Conservation (phyloP, 2,113 vertebrate species). For the Acanthochromis polyacanthus region DNA sequence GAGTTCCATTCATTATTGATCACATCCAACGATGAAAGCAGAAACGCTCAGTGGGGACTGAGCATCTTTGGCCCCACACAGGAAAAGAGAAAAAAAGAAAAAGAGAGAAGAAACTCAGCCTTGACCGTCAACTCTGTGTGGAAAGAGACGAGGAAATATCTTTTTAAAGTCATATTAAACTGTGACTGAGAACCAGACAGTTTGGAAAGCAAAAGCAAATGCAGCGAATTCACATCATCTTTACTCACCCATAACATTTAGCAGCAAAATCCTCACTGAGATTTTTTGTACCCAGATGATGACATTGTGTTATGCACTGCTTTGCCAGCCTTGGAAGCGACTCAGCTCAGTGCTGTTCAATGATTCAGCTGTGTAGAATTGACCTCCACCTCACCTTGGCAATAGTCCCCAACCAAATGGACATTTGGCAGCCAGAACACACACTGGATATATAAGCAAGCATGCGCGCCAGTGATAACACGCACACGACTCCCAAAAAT, state of each 20-base stretch:
- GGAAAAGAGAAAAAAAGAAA: slow-evolving; percentile 40
- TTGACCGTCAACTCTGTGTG: slow-evolving; percentile 62
- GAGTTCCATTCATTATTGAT: slow-evolving; percentile 85
- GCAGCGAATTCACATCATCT: slow-evolving; percentile 2
- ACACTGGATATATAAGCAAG: slow-evolving; percentile 69
- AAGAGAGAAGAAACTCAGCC: slow-evolving; percentile 50
- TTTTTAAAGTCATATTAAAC: slow-evolving; percentile 48
- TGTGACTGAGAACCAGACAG: slow-evolving; percentile 19
- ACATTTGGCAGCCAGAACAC: slow-evolving; percentile 73
- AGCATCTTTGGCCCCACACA: slow-evolving; percentile 76
- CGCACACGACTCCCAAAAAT: slow-evolving; percentile 37
- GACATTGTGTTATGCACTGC: slow-evolving; percentile 51
- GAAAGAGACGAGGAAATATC: slow-evolving; percentile 58
- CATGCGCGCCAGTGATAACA: slow-evolving; percentile 64
- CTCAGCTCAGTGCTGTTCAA: slow-evolving; percentile 65
- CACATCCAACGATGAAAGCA: slow-evolving; percentile 80
- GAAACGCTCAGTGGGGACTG: slow-evolving; percentile 72
- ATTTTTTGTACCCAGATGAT: slow-evolving; percentile 58
- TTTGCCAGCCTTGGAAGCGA: slow-evolving; percentile 64
- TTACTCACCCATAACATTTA: slow-evolving; percentile 48
- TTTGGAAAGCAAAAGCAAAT: slow-evolving; percentile 37
- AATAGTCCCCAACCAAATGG: slow-evolving; percentile 72
- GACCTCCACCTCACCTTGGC: slow-evolving; percentile 82
- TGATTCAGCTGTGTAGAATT: slow-evolving; percentile 75
- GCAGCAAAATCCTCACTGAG: slow-evolving; percentile 22